Evolutionary conservation across 2,113 vertebrate genomes (phyloP).

Genomic region (Aspidoscelis tigris): DNA sequence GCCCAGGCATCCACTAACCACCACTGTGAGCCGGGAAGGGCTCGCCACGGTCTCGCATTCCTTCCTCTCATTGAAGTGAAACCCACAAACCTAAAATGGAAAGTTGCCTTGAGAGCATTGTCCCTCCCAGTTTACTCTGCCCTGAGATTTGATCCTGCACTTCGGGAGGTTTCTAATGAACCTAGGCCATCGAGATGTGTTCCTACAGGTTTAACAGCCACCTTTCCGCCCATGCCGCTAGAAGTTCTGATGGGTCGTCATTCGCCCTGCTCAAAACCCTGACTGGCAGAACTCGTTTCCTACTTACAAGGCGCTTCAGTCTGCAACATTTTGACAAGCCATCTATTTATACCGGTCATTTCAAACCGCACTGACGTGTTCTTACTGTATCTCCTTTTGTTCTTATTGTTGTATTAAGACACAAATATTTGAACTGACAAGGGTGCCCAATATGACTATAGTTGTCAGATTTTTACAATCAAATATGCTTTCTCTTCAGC

Average conservation of each 20-base stretch:
- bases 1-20: too few species aligned
- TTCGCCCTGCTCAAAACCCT: constrained; percentile 46
- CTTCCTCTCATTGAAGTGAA: too few species aligned
- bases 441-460: background rate
- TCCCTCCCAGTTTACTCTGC: background rate
- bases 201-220: background rate
- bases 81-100: background rate
- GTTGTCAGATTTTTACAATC: background rate
- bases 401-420: constrained; percentile 30
- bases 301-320: constrained; percentile 34
- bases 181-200: constrained; percentile 10
- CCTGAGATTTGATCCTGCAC: background rate
- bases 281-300: constrained; percentile 47
- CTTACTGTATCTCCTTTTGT: constrained; percentile 7
- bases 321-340: constrained; percentile 20
- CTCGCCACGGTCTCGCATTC: too few species aligned
- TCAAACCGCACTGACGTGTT: background rate
- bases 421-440: background rate
- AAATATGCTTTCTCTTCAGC: background rate
- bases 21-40: too few species aligned
- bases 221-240: background rate
- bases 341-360: background rate
- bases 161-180: background rate
- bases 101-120: too few species aligned
- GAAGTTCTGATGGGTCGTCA: background rate